Base-by-base conservation (phyloP, 2,888 invertebrate genomes). In the Cosmia trapezina region DNA sequence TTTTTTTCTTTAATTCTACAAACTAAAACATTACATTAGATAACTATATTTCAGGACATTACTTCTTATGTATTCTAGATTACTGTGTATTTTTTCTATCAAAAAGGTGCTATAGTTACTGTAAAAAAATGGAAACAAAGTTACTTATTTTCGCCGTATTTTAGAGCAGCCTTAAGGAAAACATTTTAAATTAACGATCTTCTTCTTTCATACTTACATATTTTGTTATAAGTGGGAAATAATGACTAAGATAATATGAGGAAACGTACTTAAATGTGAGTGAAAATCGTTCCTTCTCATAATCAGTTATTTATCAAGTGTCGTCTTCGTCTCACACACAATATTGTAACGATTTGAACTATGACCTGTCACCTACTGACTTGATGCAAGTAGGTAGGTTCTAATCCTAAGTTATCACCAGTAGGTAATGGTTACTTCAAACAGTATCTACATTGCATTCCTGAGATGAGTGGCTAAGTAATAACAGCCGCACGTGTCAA, bases 321-420 rank as follows among this genome's bases (percentile, higher is more conserved):
- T 37, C 28, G 45, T 47, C n/a, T 14, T 28, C 28, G 28, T 28
- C 28, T 28, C 28, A 28, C 28, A 28, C 1, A 47, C 17, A 70
- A 47, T 47, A 41, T 70, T 41, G 70, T 47, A 12, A 8, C 37
- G 5, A 41, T 37, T 53, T 33, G 56, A 70, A n/a, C 56, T 12
- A 12, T 28, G 47, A 41, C 56, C 47, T 47, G 7, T 56, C 37
- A 11, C 37, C 70, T 70, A 8, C 2, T 19, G 53, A 70, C 45
- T 22, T 12, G 19, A 28, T 19, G 6, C 28, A 28, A 37, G 37
- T 33, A 37, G 37, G 5, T 37, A 37, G 37, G 9, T 69, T 14
- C n/a, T 68, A 54, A 47, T 47, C 37, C n/a, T 11, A 63, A 49
- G 1, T 17, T 37, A 11, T 45, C 22, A 53, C 19, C 19, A 56